phyloP scores from a whole-genome alignment of 2,797 vertebrate species.

The Sparidentex hasta region DNA sequence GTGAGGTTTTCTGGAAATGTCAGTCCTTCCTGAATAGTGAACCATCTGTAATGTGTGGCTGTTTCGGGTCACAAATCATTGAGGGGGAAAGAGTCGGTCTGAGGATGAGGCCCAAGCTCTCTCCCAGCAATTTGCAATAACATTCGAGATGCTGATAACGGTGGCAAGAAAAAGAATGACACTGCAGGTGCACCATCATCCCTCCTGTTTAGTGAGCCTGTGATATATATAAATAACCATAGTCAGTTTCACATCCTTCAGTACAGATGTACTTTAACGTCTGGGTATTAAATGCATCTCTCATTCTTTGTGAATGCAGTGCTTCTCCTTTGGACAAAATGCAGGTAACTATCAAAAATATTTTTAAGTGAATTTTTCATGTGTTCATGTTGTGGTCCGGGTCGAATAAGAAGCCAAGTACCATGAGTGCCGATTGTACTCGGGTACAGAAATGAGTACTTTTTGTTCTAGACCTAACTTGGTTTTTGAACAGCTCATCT shows the following conservation, averaged over 20 bases:
- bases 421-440: not conserved
- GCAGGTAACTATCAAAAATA: not conserved
- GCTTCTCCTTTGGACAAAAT: too few relatives aligned
- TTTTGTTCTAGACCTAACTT: not conserved
- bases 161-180: not conserved
- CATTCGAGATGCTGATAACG: not conserved
- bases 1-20: not conserved
- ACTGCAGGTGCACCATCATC: not conserved
- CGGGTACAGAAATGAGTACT: not conserved
- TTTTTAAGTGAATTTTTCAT: not conserved
- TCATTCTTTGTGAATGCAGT: not conserved
- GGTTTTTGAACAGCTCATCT: not conserved
- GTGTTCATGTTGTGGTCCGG: not conserved
- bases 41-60: not conserved
- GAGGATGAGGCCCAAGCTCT: not conserved
- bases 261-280: not conserved
- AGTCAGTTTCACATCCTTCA: not conserved
- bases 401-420: not conserved
- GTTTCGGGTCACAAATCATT: conserved; percentile 2
- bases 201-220: not conserved
- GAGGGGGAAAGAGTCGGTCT: not conserved
- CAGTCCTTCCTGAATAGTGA: not conserved
- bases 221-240: not conserved
- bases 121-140: not conserved
- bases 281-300: not conserved